Evolutionary conservation across 2,113 vertebrate species (phyloP), one percentile per base, ranked within the genome.

Genomic region (Sakesphorus luctuosus): DNA sequence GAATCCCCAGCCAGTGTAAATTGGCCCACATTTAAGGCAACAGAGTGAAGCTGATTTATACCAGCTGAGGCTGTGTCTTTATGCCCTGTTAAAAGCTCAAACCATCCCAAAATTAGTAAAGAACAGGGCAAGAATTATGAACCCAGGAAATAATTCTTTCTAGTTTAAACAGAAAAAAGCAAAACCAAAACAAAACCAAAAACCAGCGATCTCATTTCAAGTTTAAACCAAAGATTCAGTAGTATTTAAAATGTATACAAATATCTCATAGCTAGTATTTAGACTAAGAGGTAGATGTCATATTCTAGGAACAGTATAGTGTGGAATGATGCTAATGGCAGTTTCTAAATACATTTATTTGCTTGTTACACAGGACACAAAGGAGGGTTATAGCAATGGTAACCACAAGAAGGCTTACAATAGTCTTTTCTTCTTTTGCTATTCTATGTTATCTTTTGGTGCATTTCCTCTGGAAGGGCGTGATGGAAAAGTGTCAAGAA

Each of bases 221-320:
- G 76, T 93, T 55, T 74, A 94, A 75, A 90, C 28, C 43, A 86
- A 94, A 95, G 28, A 71, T 73, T 85, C 29, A 44, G 43, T 49
- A 93, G 56, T 94, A 92, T 71, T 87, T 90, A 84, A 95, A 93
- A 88, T 89, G 96, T 91, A 97, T 97, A 98, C 52, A 95, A 96
- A 97, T 95, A 97, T 97, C 92, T 97, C 96, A 96, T 97, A 98
- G 96, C 95, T 97, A 97, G 91, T 97, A 97, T 97, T 98, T 96
- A 97, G 95, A 97, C 94, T 96, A 97, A 98, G 97, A 98, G 98
- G 97, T 98, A 98, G 97, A 98, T 98, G 97, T 94, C 96, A 97
- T 97, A 97, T 97, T 97, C 93, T 97, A 98, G 96, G 96, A 97
- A 96, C 47, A 90, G 65, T 84, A 76, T 3, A 79, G 58, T 82